These are phyloP conservation scores for Turritopsis rubra DNA, from an alignment of 30 jellyfish, hydroid and myxozoan genomes.

Conservation along the genomic window DNA sequence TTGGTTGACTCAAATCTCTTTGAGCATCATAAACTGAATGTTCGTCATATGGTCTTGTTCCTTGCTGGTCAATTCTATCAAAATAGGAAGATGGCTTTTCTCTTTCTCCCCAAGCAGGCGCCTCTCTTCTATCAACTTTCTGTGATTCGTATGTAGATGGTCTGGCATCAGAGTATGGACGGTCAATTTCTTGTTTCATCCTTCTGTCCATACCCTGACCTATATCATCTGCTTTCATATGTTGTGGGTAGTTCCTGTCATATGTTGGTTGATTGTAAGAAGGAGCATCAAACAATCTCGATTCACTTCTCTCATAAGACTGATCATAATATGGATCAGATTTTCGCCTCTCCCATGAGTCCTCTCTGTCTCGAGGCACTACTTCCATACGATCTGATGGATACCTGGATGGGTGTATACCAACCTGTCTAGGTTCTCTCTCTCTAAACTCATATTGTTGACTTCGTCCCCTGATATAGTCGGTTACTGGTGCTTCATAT, in stretches of 20 bases:
- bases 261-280: neutral
- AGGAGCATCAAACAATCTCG: neutral
- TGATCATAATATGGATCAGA: neutral
- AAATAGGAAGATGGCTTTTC: conserved; percentile 14
- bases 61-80: neutral
- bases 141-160: neutral
- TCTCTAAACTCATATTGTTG: neutral
- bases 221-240: neutral
- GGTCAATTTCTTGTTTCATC: neutral
- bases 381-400: neutral
- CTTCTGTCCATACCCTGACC: neutral
- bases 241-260: neutral
- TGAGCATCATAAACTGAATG: neutral
- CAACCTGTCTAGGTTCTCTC: neutral
- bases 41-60: neutral
- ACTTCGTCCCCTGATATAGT: neutral
- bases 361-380: neutral
- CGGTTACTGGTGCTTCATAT: neutral
- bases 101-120: neutral
- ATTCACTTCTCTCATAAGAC: neutral
- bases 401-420: neutral
- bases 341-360: neutral
- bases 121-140: neutral
- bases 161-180: neutral
- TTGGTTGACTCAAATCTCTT: neutral